Evolutionary conservation across 2,797 vertebrate species (phyloP).

Genomic region (Spatula clypeata): DNA sequence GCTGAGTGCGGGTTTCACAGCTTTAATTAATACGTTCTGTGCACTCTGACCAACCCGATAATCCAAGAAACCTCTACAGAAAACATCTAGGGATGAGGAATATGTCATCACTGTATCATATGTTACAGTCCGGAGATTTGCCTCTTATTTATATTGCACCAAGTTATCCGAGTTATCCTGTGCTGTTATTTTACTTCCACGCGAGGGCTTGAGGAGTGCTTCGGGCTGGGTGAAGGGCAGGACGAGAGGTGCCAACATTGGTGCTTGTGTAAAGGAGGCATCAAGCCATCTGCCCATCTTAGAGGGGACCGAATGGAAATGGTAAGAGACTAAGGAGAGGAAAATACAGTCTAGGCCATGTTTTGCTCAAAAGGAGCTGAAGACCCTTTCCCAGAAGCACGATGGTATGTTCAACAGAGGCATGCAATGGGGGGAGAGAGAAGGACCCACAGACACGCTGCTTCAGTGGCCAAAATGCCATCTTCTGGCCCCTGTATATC

Average conservation of each 20-base stretch:
- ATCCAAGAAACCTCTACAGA: slow-evolving; percentile 61
- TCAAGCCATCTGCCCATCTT: neutral
- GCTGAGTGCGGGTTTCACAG: slow-evolving; percentile 20
- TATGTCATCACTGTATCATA: slow-evolving; percentile 43
- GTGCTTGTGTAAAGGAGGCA: neutral
- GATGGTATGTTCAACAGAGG: neutral
- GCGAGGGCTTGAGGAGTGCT: neutral
- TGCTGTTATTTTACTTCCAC: slow-evolving; percentile 10
- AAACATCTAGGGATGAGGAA: slow-evolving; percentile 44
- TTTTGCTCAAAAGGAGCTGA: neutral
- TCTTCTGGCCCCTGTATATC: neutral
- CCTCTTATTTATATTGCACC: neutral
- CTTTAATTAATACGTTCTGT: slow-evolving; percentile 66
- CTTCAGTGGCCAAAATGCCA: neutral
- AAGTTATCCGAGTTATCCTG: neutral
- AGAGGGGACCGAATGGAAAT: neutral
- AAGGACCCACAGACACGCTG: neutral
- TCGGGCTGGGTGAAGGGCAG: neutral
- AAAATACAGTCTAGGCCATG: neutral
- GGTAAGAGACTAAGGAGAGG: neutral
- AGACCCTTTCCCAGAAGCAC: neutral
- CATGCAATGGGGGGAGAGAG: neutral
- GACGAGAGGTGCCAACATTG: neutral
- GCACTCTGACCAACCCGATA: slow-evolving; percentile 60
- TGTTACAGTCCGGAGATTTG: slow-evolving; percentile 48